Conservation (phyloP, 2,797 vertebrate genomes). For the Eptatretus atami region DNA sequence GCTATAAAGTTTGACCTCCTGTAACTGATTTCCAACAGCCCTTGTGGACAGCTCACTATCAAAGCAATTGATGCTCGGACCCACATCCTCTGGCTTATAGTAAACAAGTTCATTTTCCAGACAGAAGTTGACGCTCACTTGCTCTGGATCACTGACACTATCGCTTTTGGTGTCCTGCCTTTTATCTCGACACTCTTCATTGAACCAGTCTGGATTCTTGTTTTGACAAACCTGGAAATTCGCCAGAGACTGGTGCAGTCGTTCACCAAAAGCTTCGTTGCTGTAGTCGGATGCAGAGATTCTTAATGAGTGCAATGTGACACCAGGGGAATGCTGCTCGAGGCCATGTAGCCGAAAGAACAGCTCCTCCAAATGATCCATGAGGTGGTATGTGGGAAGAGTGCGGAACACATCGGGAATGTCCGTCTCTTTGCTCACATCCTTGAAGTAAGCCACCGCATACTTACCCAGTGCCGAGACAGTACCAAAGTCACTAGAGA, state of each 20-base stretch:
- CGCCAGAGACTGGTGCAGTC: conserved; percentile 26
- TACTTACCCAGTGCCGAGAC: conserved; percentile 43
- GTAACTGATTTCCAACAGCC: too few relatives aligned
- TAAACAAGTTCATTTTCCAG: too few relatives aligned
- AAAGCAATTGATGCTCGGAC: too few relatives aligned
- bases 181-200: conserved; percentile 19
- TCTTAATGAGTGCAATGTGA: conserved; percentile 26
- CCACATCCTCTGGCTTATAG: too few relatives aligned
- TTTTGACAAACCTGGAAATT: conserved; percentile 31
- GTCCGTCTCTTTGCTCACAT: conserved; percentile 25
- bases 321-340: conserved; percentile 51
- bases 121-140: too few relatives aligned
- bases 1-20: too few relatives aligned
- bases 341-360: conserved; percentile 52
- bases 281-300: conserved; percentile 31
- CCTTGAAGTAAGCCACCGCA: conserved; percentile 50
- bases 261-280: conserved; percentile 23
- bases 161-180: too few relatives aligned
- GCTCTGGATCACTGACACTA: too few relatives aligned
- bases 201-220: conserved; percentile 42
- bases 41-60: too few relatives aligned
- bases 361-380: conserved; percentile 59
- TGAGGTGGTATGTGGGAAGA: conserved; percentile 35
- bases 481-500: conserved; percentile 45
- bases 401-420: conserved; percentile 48